Base-by-base conservation (phyloP, 2,113 vertebrate species). In the Melanotaenia duboulayi region DNA sequence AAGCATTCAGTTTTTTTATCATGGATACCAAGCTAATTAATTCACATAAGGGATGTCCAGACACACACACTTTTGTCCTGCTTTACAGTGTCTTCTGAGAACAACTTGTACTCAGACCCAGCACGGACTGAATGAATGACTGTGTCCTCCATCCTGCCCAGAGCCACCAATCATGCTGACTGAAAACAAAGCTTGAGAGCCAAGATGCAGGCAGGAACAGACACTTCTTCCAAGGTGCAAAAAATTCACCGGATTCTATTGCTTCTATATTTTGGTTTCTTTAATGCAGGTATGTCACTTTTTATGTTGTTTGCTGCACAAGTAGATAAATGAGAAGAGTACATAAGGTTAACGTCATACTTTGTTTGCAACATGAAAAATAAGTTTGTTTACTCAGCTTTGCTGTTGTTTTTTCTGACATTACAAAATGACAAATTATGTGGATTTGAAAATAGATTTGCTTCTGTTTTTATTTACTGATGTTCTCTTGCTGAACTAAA, bases 161-260 rank as follows among this genome's bases (percentile, higher is more conserved):
- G 94, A 92, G 92, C 93, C 92, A 92, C 90, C 93, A 94, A 95
- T 95, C 93, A 95, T 95, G 95, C 93, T 94, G 95, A 90, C 94
- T 90, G 91, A 90, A 91, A 91, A 93, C 85, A 82, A 86, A 92
- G 90, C 83, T 87, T 86, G 76, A 93, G 88, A 95, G 92, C 92
- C 92, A 95, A 95, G 93, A 96, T 96, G 96, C 96, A 94, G 95
- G 90, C 92, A 91, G 94, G 91, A 92, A 94, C 75, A 88, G 88
- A 88, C 83, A 70, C 88, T 85, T 87, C 85, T 76, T 91, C 86
- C 63, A 92, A 91, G 88, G 82, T 69, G 65, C 86, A 87, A 80
- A 83, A 81, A 16, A 81, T 77, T 79, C 79, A 85, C 19, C 65
- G 60, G 48, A 78, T 95, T 57, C 20, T 93, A 76, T 88, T 90